These are phyloP conservation scores for Dasypogon diadema DNA, from an alignment of 2,888 invertebrate genomes.

Conservation along the genomic window DNA sequence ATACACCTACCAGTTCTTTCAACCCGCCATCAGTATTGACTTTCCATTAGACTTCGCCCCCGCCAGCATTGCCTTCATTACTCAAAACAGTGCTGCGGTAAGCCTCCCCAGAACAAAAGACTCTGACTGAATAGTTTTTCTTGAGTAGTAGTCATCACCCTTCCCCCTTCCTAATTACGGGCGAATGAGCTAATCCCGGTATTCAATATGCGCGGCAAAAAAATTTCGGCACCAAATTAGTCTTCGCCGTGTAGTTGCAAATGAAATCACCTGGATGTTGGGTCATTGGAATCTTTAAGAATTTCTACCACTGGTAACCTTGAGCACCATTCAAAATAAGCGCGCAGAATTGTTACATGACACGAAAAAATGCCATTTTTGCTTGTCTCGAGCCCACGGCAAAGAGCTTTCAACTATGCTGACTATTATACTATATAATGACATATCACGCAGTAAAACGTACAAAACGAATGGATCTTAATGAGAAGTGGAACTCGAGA, in stretches of 20 bases:
- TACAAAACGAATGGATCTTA: not conserved
- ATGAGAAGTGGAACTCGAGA: slow-evolving; percentile 8
- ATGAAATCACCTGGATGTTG: slow-evolving; percentile 30
- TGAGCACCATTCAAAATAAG: slow-evolving; percentile 26
- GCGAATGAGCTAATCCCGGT: slow-evolving; percentile 30
- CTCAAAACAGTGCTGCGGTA: not conserved
- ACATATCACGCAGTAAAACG: not conserved
- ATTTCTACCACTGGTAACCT: slow-evolving; percentile 27
- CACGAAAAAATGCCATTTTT: not conserved
- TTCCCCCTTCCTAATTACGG: slow-evolving; percentile 11
- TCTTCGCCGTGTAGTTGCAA: slow-evolving; percentile 19
- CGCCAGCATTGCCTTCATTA: not conserved
- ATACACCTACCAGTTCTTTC: slow-evolving; percentile 21
- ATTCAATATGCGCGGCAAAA: not conserved
- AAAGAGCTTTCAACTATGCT: slow-evolving; percentile 15
- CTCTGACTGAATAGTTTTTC: slow-evolving; percentile 7
- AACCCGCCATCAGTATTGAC: not conserved
- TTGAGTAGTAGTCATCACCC: not conserved
- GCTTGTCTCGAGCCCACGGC: slow-evolving; percentile 19
- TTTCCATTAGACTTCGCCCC: slow-evolving; percentile 25
- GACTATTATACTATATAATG: slow-evolving; percentile 25
- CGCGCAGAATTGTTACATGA: slow-evolving; percentile 1
- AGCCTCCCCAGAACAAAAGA: slow-evolving; percentile 11
- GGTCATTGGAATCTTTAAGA: slow-evolving; percentile 24
- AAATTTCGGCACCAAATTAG: slow-evolving; percentile 30